A percentile compares a stretch with the other conserved stretches of the same genome.
These are phyloP conservation scores for Rhabdomys dilectus DNA, from an alignment of 2,113 vertebrate genomes.

Conservation along the genomic window DNA sequence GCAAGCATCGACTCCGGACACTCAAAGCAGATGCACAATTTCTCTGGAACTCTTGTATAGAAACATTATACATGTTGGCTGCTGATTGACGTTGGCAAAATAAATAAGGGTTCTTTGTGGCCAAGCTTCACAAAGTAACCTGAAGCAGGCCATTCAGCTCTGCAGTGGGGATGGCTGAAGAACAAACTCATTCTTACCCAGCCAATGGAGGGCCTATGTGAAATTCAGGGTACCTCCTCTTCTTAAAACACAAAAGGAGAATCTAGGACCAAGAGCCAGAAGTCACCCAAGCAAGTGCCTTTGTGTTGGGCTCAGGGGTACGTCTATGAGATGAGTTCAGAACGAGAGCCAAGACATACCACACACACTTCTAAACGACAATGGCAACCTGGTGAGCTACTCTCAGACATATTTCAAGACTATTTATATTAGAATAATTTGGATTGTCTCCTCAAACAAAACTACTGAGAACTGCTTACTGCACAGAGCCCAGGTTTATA, in stretches of 20 bases:
- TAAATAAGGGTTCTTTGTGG: background rate
- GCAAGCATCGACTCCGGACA: background rate
- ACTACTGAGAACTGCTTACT: background rate
- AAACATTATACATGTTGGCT: background rate
- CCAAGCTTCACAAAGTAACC: conserved; percentile 40
- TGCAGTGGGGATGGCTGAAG: background rate
- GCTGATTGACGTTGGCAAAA: background rate
- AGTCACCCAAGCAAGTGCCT: background rate
- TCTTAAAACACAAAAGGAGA: background rate
- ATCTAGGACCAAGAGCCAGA: background rate
- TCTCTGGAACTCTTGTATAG: background rate
- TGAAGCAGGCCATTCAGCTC: background rate
- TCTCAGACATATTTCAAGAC: background rate
- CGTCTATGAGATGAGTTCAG: background rate
- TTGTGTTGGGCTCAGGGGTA: background rate
- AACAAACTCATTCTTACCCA: background rate
- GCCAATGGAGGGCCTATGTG: background rate
- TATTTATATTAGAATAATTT: background rate
- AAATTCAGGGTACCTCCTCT: background rate
- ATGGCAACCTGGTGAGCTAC: background rate
- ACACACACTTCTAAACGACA: conserved; percentile 44
- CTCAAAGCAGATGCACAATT: background rate
- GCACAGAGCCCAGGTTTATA: background rate
- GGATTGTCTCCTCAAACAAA: background rate
- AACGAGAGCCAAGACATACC: background rate